Evolutionary conservation across 2,113 vertebrate genomes (phyloP).

Genomic region (Varanus komodoensis): DNA sequence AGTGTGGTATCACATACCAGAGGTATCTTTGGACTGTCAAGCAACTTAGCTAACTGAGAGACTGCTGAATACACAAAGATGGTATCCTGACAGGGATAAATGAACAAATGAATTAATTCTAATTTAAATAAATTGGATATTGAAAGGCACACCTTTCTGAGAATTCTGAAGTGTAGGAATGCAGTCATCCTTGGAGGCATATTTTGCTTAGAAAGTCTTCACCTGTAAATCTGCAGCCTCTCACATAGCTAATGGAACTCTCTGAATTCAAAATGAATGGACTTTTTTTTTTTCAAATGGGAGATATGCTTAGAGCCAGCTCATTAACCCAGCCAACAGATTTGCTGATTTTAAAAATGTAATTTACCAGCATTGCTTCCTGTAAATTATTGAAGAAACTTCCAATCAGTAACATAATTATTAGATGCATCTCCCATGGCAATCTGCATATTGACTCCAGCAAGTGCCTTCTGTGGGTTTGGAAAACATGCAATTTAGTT

Average conservation of each 20-base stretch:
- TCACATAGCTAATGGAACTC: not conserved
- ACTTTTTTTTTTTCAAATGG: slow-evolving; percentile 13
- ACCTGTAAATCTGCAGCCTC: not conserved
- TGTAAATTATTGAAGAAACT: slow-evolving; percentile 59
- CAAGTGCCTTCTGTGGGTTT: slow-evolving; percentile 47
- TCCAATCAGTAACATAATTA: slow-evolving; percentile 37
- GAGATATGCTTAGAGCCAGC: slow-evolving; percentile 15
- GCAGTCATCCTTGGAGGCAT: not conserved
- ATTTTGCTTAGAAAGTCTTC: not conserved
- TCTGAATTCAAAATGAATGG: not conserved
- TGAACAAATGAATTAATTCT: not conserved
- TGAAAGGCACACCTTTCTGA: not conserved
- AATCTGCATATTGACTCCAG: slow-evolving; percentile 59
- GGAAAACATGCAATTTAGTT: slow-evolving; percentile 57
- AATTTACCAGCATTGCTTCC: slow-evolving; percentile 37
- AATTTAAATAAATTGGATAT: not conserved
- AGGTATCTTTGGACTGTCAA: not conserved
- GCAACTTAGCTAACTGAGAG: not conserved
- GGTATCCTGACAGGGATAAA: not conserved
- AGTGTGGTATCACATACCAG: not conserved
- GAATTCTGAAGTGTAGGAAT: not conserved
- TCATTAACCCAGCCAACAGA: not conserved
- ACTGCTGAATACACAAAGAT: not conserved
- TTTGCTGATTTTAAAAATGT: slow-evolving; percentile 51
- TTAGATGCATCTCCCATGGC: slow-evolving; percentile 48